Percentiles rank a stretch among this genome's conserved stretches.
Conservation (phyloP, 2,113 vertebrate genomes). For the Catagonus wagneri region DNA sequence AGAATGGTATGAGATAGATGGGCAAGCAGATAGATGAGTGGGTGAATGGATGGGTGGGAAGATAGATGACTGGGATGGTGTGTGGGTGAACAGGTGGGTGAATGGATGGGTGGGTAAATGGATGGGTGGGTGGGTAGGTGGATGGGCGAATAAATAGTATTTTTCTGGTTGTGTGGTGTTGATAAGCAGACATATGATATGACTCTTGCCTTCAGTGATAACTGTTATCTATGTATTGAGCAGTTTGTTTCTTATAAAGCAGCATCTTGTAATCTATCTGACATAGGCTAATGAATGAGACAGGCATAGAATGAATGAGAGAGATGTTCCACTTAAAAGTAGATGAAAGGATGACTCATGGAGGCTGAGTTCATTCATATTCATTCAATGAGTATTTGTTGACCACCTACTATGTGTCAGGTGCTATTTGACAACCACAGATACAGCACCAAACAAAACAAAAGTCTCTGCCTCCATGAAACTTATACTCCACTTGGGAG, state of each 20-base stretch:
- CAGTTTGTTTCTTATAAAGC: background rate
- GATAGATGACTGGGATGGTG: too few relatives aligned
- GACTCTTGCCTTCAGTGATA: background rate
- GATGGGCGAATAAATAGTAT: background rate
- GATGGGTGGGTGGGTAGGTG: background rate
- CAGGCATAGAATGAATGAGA: too few relatives aligned
- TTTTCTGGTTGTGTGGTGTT: background rate
- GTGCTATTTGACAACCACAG: background rate
- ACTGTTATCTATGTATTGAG: background rate
- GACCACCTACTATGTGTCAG: background rate
- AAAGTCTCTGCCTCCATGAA: background rate
- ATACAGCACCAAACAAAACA: background rate
- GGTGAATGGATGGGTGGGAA: rapidly evolving
- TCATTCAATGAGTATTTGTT: background rate
- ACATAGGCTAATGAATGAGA: background rate
- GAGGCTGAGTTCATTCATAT: background rate
- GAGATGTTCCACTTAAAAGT: background rate
- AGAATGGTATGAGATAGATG: background rate
- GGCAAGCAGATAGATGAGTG: background rate
- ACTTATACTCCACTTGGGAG: background rate
- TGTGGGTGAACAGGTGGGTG: background rate
- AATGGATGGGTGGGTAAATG: too few relatives aligned
- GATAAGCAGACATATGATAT: background rate
- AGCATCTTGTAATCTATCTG: background rate
- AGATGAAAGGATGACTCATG: background rate